A percentile compares a stretch with the other conserved stretches of the same genome.
These are phyloP conservation scores for Psittacula echo DNA, from an alignment of 2,797 vertebrate genomes.

Conservation along the genomic window DNA sequence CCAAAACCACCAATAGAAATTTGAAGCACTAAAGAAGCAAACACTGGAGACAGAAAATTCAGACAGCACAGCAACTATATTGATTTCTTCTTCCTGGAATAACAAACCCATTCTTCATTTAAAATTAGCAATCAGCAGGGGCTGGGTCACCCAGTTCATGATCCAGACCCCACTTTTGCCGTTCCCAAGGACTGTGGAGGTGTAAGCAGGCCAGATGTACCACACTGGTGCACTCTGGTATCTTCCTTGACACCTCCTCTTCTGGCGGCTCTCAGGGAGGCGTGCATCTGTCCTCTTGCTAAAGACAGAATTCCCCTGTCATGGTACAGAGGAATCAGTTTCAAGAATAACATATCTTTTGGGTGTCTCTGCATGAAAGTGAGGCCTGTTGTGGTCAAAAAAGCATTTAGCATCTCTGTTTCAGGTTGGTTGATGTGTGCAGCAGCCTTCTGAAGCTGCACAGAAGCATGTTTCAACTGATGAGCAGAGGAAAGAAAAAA, in stretches of 20 bases:
- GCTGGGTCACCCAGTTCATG: background rate
- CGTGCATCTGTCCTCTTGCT: background rate
- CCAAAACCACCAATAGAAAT: background rate
- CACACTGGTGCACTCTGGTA: background rate
- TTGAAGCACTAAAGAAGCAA: background rate
- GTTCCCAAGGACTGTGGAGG: background rate
- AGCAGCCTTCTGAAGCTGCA: background rate
- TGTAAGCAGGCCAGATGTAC: background rate
- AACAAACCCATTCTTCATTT: background rate
- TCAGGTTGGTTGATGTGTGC: background rate
- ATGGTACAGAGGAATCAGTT: background rate
- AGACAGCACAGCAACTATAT: background rate
- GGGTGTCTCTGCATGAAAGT: background rate
- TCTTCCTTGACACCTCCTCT: background rate
- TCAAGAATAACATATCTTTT: background rate
- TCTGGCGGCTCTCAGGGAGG: background rate
- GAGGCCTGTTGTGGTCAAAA: background rate
- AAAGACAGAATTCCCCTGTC: background rate
- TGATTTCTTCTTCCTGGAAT: constrained; percentile 34
- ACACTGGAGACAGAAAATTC: background rate
- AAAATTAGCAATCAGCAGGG: background rate
- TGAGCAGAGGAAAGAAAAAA: background rate
- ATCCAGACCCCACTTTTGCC: background rate
- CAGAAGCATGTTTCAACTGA: background rate
- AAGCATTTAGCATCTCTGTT: background rate